Percentiles rank a stretch among this genome's conserved stretches.
Conservation (phyloP, 1,140 invertebrate species). For the Parasteatoda tepidariorum region DNA sequence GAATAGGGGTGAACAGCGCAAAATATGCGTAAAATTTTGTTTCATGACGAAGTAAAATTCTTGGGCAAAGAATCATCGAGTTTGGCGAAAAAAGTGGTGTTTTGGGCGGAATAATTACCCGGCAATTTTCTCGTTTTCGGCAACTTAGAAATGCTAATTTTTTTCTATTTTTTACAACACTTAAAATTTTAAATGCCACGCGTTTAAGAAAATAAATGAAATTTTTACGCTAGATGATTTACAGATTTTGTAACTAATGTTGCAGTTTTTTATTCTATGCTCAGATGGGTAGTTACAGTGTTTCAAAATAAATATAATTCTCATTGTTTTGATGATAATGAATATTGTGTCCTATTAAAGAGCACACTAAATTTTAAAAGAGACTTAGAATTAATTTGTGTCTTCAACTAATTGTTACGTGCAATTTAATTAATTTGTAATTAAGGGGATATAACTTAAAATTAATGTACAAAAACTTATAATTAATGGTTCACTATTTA, state of each 20-base stretch:
- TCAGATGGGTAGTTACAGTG: not conserved
- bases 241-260: not conserved
- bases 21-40: not conserved
- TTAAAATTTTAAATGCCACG: not conserved
- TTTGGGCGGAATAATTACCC: conserved; percentile 38
- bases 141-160: conserved; percentile 11
- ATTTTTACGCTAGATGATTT: not conserved
- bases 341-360: too few relatives aligned
- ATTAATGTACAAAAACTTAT: too few relatives aligned
- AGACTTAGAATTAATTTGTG: too few relatives aligned
- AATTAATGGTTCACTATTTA: too few relatives aligned
- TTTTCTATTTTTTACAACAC: not conserved
- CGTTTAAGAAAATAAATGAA: not conserved
- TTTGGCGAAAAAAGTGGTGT: not conserved
- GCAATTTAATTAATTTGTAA: too few relatives aligned
- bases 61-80: not conserved
- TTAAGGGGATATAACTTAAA: too few relatives aligned
- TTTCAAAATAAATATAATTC: too few relatives aligned
- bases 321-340: too few relatives aligned
- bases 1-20: not conserved
- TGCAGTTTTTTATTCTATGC: not conserved
- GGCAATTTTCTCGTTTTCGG: conserved; percentile 44
- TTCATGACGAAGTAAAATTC: not conserved
- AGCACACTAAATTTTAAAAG: too few relatives aligned
- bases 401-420: too few relatives aligned